These are phyloP conservation scores for Labrus mixtus DNA, from an alignment of 2,113 vertebrate species.

Conservation along the genomic window DNA sequence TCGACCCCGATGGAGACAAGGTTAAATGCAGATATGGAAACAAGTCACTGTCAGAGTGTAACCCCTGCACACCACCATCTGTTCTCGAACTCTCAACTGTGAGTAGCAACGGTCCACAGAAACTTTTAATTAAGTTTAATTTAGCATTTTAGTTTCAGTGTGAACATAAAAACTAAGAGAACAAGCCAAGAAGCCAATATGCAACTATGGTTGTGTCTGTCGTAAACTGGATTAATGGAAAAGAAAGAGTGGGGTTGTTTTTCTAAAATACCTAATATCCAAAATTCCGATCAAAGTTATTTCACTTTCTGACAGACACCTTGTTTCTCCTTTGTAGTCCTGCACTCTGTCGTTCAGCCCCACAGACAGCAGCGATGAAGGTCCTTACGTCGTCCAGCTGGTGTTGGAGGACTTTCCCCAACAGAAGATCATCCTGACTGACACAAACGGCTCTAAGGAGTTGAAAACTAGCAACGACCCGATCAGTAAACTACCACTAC, in stretches of 20 bases:
- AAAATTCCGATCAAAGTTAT: too few species aligned
- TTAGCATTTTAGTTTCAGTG: too few species aligned
- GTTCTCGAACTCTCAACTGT: slow-evolving; percentile 45
- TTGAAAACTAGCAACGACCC: neutral
- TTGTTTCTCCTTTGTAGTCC: slow-evolving; percentile 31
- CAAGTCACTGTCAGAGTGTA: neutral
- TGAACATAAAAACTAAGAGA: too few species aligned
- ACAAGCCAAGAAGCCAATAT: too few species aligned
- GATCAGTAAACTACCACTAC: slow-evolving; percentile 66
- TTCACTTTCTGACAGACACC: too few species aligned
- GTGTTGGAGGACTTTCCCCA: slow-evolving; percentile 69
- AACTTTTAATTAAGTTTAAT: neutral
- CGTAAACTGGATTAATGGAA: too few species aligned
- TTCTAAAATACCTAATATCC: too few species aligned
- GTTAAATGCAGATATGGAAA: slow-evolving; percentile 48
- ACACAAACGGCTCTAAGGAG: neutral
- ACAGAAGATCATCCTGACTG: slow-evolving; percentile 23
- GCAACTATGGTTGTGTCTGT: too few species aligned
- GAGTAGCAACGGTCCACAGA: neutral
- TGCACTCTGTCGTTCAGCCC: slow-evolving; percentile 44
- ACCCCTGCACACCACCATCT: slow-evolving; percentile 4
- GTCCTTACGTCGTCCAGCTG: slow-evolving; percentile 45
- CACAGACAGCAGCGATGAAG: neutral
- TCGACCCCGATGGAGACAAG: slow-evolving; percentile 54
- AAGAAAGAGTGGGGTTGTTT: too few species aligned